phyloP scores from a whole-genome alignment of 1,140 invertebrate genomes.

The Heliconius melpomene region DNA sequence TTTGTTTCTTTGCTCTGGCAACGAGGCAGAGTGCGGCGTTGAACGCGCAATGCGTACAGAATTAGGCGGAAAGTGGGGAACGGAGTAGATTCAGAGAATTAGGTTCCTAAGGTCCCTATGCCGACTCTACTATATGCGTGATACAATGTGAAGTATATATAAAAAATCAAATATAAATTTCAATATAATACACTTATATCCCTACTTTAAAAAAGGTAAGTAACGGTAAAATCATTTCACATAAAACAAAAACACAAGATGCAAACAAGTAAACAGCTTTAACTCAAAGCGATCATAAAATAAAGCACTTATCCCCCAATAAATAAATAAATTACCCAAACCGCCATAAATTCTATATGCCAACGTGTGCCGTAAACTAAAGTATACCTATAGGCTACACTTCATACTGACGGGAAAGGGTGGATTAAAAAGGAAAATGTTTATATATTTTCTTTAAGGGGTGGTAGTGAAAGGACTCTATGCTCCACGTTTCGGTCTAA shows the following conservation, averaged over 20 bases:
- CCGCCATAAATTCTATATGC: slow-evolving; percentile 44
- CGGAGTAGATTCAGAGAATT: no score
- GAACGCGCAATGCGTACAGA: no score
- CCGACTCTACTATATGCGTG: no score
- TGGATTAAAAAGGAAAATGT: neutral
- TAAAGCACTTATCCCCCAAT: slow-evolving; percentile 47
- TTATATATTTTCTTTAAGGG: no score
- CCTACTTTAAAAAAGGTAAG: neutral
- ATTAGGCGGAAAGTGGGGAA: no score
- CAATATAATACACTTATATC: neutral
- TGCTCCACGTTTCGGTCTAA: no score
- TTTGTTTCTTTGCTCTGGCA: no score
- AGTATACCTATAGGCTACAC: slow-evolving; percentile 28
- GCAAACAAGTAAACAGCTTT: slow-evolving; percentile 43
- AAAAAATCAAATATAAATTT: no score
- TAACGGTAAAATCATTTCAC: neutral
- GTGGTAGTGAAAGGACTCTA: no score
- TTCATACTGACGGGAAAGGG: slow-evolving; percentile 33
- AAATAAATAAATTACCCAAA: slow-evolving; percentile 46
- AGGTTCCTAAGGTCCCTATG: no score
- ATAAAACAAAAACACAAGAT: slow-evolving; percentile 30
- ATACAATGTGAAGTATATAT: no score
- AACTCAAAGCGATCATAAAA: slow-evolving; percentile 47
- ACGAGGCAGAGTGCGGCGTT: no score
- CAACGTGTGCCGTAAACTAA: slow-evolving; percentile 40